A percentile compares a stretch with the other conserved stretches of the same genome.
Conservation (phyloP, 2,888 invertebrate genomes). For the Scrobipalpa costella region DNA sequence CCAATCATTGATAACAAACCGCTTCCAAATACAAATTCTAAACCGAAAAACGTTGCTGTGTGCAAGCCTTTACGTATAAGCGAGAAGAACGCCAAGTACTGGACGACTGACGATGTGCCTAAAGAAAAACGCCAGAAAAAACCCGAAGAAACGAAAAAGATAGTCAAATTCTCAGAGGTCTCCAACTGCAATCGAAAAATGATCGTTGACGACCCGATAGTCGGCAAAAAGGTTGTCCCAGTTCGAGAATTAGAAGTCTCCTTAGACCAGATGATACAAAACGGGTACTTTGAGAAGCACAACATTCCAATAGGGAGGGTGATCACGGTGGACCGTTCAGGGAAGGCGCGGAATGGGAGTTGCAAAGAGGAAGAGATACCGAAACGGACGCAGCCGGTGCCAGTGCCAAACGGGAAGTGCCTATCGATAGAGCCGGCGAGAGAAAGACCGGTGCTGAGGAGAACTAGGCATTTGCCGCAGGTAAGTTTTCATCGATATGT, state of each 20-base stretch:
- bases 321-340: slow-evolving; percentile 43
- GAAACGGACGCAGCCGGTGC: slow-evolving; percentile 13
- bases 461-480: slow-evolving; percentile 70
- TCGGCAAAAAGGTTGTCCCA: slow-evolving; percentile 69
- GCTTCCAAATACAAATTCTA: slow-evolving; percentile 32
- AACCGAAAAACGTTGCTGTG: slow-evolving; percentile 67
- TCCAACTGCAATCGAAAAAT: slow-evolving; percentile 74
- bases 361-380: slow-evolving; percentile 50
- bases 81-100: slow-evolving; percentile 68
- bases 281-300: slow-evolving; percentile 76
- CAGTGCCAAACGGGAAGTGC: slow-evolving; percentile 68
- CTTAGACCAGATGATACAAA: slow-evolving; percentile 76
- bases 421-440: slow-evolving; percentile 53
- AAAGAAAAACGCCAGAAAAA: slow-evolving; percentile 55
- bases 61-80: slow-evolving; percentile 69
- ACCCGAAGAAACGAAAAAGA: slow-evolving; percentile 70
- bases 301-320: slow-evolving; percentile 69
- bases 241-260: slow-evolving; percentile 76
- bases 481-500: slow-evolving; percentile 45
- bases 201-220: slow-evolving; percentile 71
- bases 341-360: slow-evolving; percentile 21
- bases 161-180: slow-evolving; percentile 77
- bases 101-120: slow-evolving; percentile 71
- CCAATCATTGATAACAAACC: slow-evolving; percentile 34
- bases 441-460: slow-evolving; percentile 49